Evolutionary conservation across 2,797 vertebrate genomes (phyloP), one percentile per base, ranked within the genome.

Genomic region (Paedocypris micromegethes): DNA sequence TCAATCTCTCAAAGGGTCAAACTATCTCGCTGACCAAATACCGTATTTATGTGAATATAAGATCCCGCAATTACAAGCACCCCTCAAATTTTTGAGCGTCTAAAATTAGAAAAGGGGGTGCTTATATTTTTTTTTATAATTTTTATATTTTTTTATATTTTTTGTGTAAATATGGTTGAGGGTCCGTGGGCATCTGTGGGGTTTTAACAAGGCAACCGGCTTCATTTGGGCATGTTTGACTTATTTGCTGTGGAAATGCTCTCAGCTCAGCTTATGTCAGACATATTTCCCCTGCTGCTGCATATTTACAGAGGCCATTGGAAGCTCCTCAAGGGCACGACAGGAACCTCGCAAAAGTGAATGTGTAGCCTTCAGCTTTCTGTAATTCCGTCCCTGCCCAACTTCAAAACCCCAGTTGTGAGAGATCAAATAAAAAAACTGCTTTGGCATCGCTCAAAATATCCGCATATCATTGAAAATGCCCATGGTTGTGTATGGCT

Each of bases 221-320:
- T 77, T 81, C 79, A 75, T 78, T 79, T 76, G 77, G 72, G 68
- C 73, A 77, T 69, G 74, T 81, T 66, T 77, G 40, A 67, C 72
- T 70, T 85, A 86, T 85, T 84, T 78, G 73, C 70, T 69, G 72
- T 68, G 73, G 63, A 76, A 79, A 79, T 80, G 82, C 82, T 81
- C 75, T 64, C 56, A 81, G 83, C 77, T 57, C 57, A 49, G 56
- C 78, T 82, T 76, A 77, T 76, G 78, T 82, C 82, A 83, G 82
- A 86, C 83, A 85, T 73, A 77, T 74, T 81, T 82, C 80, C 83
- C 82, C 75, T 76, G 77, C 81, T 79, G 77, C 72, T 76, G 81
- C 83, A 82, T 87, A 84, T 88, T 88, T 86, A 85, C 83, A 83
- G 80, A 78, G 79, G 83, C 84, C 81, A 80, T 81, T 83, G 80